These are phyloP conservation scores for Felis catus DNA, from an alignment of 2,113 vertebrate species.

Conservation along the genomic window DNA sequence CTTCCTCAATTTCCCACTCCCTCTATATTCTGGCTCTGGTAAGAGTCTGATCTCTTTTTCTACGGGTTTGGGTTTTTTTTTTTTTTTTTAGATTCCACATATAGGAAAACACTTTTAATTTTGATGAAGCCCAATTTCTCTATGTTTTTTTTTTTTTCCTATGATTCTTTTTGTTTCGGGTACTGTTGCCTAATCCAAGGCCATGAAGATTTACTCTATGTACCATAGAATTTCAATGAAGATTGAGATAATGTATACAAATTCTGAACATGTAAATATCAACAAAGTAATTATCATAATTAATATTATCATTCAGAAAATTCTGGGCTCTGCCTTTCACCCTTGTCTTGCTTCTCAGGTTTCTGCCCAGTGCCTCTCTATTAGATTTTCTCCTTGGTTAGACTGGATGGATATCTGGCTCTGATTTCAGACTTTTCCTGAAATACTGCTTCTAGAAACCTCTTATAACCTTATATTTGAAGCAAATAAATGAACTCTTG, in stretches of 20 bases:
- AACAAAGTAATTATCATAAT: background rate
- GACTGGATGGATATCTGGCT: background rate
- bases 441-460: background rate
- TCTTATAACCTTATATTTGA: background rate
- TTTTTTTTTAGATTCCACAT: background rate
- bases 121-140: background rate
- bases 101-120: background rate
- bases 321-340: background rate
- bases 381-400: background rate
- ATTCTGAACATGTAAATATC: background rate
- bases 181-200: background rate
- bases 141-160: background rate
- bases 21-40: background rate
- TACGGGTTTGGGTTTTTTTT: background rate
- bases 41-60: background rate
- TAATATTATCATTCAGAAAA: background rate
- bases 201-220: background rate
- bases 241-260: background rate
- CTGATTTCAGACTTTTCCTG: constrained; percentile 11
- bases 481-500: background rate
- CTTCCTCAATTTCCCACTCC: background rate
- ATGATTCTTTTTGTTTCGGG: background rate
- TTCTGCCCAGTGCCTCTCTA: background rate
- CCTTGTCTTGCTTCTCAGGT: background rate
- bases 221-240: background rate